Evolutionary conservation across 2,888 invertebrate species (phyloP).

Genomic region (Eupithecia inturbata): DNA sequence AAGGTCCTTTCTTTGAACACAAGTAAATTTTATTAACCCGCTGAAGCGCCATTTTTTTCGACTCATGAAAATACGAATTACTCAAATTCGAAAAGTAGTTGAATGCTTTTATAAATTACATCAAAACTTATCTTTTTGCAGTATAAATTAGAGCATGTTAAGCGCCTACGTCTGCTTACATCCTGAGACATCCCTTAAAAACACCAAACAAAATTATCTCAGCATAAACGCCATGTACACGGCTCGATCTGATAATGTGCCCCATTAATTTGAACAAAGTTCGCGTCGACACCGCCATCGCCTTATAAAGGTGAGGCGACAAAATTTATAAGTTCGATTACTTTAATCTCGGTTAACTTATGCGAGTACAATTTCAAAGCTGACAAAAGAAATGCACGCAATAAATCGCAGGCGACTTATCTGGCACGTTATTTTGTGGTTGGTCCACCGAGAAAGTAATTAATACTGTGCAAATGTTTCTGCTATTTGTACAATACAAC

Average conservation of each 20-base stretch:
- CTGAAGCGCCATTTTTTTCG: neutral
- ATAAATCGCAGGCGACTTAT: conserved; percentile 80
- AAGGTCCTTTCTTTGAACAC: neutral
- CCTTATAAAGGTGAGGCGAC: conserved; percentile 84
- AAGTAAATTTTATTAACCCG: neutral
- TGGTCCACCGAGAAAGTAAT: conserved; percentile 50
- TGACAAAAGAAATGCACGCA: conserved; percentile 84
- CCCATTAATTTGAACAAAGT: conserved; percentile 84
- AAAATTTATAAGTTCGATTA: conserved; percentile 85
- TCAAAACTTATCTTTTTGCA: neutral
- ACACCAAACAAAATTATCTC: conserved; percentile 80
- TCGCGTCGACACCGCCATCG: conserved; percentile 81
- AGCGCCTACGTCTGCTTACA: conserved; percentile 54
- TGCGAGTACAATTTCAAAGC: conserved; percentile 84
- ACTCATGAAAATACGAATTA: neutral
- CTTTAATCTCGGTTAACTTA: conserved; percentile 84
- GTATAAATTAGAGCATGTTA: neutral
- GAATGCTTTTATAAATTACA: neutral
- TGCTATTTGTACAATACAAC: neutral
- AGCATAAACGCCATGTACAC: conserved; percentile 83
- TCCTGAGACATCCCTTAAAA: conserved; percentile 63
- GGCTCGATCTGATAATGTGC: conserved; percentile 82
- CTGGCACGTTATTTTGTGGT: conserved; percentile 76
- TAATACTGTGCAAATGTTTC: conserved; percentile 52
- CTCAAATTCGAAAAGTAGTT: neutral